These are phyloP conservation scores for Muricea muricata DNA, from an alignment of 92 coral and sea anemone species.

Conservation along the genomic window DNA sequence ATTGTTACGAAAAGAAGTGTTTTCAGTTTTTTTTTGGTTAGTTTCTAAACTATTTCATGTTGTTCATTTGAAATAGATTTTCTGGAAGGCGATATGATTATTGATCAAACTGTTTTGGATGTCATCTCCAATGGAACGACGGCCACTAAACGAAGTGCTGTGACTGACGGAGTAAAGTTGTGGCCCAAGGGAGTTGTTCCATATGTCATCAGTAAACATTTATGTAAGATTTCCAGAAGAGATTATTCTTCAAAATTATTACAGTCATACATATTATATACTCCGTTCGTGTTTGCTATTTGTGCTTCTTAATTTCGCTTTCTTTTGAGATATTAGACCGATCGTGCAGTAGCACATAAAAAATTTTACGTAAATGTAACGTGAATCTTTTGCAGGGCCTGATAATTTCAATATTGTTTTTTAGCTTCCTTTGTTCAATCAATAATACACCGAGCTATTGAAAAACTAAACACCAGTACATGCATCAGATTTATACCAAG, in stretches of 20 bases:
- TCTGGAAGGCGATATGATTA: constrained; percentile 38
- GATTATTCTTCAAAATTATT: neutral
- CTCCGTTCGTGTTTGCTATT: no score
- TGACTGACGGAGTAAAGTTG: constrained; percentile 19
- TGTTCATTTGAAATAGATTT: neutral
- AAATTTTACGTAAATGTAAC: no score
- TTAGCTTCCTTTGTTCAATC: constrained; percentile 33
- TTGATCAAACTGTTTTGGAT: constrained; percentile 17
- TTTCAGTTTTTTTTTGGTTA: no score
- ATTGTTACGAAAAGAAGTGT: no score
- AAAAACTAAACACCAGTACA: constrained; percentile 64
- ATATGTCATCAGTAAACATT: constrained; percentile 64
- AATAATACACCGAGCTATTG: constrained; percentile 73
- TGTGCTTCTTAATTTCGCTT: no score
- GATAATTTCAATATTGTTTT: neutral
- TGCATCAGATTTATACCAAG: constrained; percentile 76
- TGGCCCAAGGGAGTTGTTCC: constrained; percentile 85
- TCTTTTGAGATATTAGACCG: no score
- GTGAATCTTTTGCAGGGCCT: no score
- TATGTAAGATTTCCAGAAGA: constrained; percentile 56
- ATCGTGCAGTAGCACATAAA: no score
- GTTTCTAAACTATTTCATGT: no score
- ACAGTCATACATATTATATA: no score
- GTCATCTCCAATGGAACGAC: neutral
- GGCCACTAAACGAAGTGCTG: constrained; percentile 21